Evolutionary conservation across 37 sponge, comb jelly and placozoan genomes (phyloP), one percentile per base, ranked within the genome.

Genomic region (Geodia barretti): DNA sequence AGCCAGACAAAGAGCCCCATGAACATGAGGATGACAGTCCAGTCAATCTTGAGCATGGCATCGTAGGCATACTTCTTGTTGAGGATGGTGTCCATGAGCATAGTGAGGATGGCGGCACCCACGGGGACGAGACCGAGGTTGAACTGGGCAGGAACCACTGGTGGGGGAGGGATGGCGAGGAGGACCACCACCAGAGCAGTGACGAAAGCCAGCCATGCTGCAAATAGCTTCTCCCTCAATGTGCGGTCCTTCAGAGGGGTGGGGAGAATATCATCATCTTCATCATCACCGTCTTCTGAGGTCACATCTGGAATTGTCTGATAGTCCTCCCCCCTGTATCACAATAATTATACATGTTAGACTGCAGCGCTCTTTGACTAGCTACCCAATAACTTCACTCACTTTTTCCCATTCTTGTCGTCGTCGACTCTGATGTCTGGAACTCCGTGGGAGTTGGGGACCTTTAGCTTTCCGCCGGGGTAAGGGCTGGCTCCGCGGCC

Each of bases 11-110:
- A 91, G 64, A 95, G 81, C 1, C 95, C 95, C 47, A 89, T 86
- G 70, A 95, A 95, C 84, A 95, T 76, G 59, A 95, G 77, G 76
- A 95, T 95, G 64, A 95, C 82, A 4, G 86, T 86, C 95, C 95
- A 95, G 76, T 95, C 95, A 11, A 91, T 89, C 78, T 88, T 86
- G 40, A 79, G 32, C 82, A 95, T 91, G n/a, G 81, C 83, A 65
- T 86, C 83, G 68, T 75, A 83, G 28, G 92, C 84, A 68, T 80
- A 85, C 36, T 68, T 83, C 2, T 73, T 41, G 43, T 91, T 89
- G 34, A 91, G 35, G 65, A 95, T 58, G 17, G 86, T 74, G 68
- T 95, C 92, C 0, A 78, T 74, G 25, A 95, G 33, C 92, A 95
- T 95, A 21, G 86, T 88, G 47, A 82, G 25, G 41, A 85, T 59